Evolutionary conservation across 2,888 invertebrate species (phyloP).

Genomic region (Axea sp.): DNA sequence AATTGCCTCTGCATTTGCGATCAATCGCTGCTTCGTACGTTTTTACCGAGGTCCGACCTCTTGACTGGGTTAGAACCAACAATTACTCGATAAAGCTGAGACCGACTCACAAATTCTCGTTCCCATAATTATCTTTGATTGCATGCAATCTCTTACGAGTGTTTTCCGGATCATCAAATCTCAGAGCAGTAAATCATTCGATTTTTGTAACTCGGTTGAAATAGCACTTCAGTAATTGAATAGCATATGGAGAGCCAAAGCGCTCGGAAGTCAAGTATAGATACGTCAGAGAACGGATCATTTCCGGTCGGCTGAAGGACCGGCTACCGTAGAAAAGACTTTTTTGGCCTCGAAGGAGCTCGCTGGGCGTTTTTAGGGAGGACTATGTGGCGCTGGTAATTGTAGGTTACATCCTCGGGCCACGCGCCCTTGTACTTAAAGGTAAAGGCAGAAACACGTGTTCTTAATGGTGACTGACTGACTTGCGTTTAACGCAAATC

Average conservation of each 20-base stretch:
- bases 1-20: constrained; percentile 2
- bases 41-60: constrained; percentile 5
- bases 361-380: constrained; percentile 60
- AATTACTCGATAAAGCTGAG: not conserved
- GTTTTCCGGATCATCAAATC: constrained; percentile 36
- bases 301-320: constrained; percentile 61
- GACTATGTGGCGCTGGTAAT: constrained; percentile 64
- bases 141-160: constrained; percentile 6
- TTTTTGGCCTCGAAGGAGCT: constrained; percentile 57
- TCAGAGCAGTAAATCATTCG: constrained; percentile 43
- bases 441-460: constrained; percentile 63
- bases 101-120: too few species aligned
- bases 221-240: constrained; percentile 47
- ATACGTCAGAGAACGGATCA: constrained; percentile 51
- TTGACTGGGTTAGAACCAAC: not conserved
- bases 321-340: constrained; percentile 60
- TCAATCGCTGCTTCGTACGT: constrained; percentile 29
- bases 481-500: constrained; percentile 51
- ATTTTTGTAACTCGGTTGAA: constrained; percentile 42
- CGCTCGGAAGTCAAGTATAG: constrained; percentile 44
- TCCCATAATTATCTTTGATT: too few species aligned
- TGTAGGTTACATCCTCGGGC: constrained; percentile 65
- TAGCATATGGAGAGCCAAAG: constrained; percentile 18
- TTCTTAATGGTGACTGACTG: constrained; percentile 62
- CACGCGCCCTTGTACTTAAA: constrained; percentile 66